Base-by-base conservation (phyloP, 1,140 invertebrate genomes). In the Polyergus mexicanus region DNA sequence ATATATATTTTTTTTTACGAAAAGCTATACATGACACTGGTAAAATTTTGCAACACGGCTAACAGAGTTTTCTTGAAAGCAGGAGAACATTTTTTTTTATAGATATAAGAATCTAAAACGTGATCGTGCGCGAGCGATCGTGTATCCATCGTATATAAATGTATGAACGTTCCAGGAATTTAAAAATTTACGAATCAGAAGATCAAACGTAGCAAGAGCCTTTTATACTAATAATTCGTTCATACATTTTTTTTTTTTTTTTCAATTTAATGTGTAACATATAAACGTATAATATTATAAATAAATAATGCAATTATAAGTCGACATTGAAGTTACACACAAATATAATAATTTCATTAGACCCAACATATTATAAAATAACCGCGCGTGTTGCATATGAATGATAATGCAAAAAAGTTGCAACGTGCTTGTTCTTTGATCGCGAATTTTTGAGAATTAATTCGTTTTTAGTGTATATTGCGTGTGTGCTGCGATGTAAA, bases 381-480 rank as follows among this genome's bases (percentile, higher is more conserved):
- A 11, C 32, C 38, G 13, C n/a, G 32, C 38, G 19, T 62, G 68
- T 35, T 44, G 38, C n/a, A 83, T 44, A 83, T 11, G 3, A 11
- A 32, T 13, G 25, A 44, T 44, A 44, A 38, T 16, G 54, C 11
- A 22, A 22, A 13, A 69, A 44, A 69, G 10, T 47, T 2, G n/a
- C 65, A 22, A 16, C 25, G n/a, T 28, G 78, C 10, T 44, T 47
- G 68, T 16, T 74, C 54, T 28, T 25, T 28, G 25, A 35, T 56
- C 68, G 25, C 54, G 38, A 81, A 81, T 81, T 81, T 81, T 81
- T 44, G 66, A 41, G 28, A 68, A 74, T 74, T 83, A 83, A 83
- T 83, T 83, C 28, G 28, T 35, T 58, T 58, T 11, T 65, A 81
- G n/a, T n/a, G 62, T 80, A 28, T 28, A 28, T 28, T 44, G 76